Percentiles rank a stretch among this genome's conserved stretches.
Conservation (phyloP, 2,797 vertebrate genomes). For the Tapera naevia region DNA sequence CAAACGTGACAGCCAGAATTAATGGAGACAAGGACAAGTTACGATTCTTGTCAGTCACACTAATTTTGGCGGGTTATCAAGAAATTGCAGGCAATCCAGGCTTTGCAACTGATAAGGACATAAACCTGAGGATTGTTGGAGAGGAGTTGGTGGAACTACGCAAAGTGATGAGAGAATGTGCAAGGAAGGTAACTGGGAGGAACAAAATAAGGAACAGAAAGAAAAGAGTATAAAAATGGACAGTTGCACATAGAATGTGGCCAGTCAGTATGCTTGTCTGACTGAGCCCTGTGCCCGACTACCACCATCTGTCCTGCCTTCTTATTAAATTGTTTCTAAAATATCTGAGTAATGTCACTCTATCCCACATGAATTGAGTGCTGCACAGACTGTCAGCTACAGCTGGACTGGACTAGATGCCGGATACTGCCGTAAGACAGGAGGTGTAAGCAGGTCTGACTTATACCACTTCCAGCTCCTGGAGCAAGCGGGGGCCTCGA, state of each 20-base stretch:
- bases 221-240: not conserved
- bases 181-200: not conserved
- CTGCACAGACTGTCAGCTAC: not conserved
- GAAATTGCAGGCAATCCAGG: not conserved
- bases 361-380: not conserved
- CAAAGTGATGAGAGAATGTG: not conserved
- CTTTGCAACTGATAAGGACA: not conserved
- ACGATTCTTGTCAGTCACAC: not conserved
- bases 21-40: not conserved
- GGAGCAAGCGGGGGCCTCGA: not conserved
- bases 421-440: not conserved
- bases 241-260: fast-evolving
- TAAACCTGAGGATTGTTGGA: not conserved
- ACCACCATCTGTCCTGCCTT: not conserved
- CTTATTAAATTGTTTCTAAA: not conserved
- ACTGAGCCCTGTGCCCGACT: not conserved
- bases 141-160: not conserved
- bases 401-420: no score
- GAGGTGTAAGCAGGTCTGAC: not conserved
- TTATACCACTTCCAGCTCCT: not conserved
- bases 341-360: not conserved
- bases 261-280: fast-evolving
- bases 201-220: not conserved
- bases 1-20: not conserved
- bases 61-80: not conserved